A percentile compares a stretch with the other conserved stretches of the same genome.
Conservation (phyloP, 2,113 vertebrate genomes). For the Oxyruncus cristatus region DNA sequence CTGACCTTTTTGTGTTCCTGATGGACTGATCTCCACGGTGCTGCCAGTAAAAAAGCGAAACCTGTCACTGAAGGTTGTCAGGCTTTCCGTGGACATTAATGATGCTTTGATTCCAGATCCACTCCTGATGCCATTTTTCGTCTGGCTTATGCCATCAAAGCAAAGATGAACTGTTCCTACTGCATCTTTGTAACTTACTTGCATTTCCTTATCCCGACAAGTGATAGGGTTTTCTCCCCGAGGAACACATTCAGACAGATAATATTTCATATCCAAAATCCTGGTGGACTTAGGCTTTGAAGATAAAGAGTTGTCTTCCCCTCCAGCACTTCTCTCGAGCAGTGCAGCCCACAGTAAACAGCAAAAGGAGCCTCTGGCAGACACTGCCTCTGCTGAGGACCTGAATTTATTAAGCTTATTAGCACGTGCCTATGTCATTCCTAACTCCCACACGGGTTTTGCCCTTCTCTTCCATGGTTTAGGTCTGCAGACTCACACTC, state of each 20-base stretch:
- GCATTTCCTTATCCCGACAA: not conserved
- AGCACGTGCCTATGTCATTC: not conserved
- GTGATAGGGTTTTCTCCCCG: not conserved
- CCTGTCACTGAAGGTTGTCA: conserved; percentile 11
- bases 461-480: not conserved
- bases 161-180: not conserved
- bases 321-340: accelerated
- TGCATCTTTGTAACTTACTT: not conserved
- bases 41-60: not conserved
- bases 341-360: accelerated
- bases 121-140: not conserved
- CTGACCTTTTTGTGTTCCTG: not conserved
- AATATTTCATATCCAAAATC: not conserved
- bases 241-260: not conserved
- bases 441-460: not conserved
- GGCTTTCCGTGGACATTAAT: not conserved
- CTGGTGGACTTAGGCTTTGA: not conserved
- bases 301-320: not conserved
- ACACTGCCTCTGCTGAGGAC: too few species aligned
- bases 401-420: not conserved
- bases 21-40: accelerated
- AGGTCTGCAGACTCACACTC: not conserved
- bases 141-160: not conserved
- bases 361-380: not conserved
- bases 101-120: not conserved